Evolutionary conservation across 2,888 invertebrate genomes (phyloP).

Genomic region (Nemotelus nigrinus): DNA sequence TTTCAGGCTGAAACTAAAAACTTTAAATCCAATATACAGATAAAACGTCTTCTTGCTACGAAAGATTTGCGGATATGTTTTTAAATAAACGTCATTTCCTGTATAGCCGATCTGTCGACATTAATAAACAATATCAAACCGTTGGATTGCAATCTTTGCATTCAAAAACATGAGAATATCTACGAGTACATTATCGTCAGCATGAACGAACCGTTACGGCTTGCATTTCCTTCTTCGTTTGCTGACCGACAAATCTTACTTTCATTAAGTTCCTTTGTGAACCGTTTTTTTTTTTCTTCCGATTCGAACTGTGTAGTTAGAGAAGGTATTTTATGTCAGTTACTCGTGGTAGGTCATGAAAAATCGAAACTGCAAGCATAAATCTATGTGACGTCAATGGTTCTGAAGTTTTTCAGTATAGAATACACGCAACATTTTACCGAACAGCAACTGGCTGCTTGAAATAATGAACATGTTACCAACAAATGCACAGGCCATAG

Average conservation of each 20-base stretch:
- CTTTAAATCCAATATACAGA: too few species aligned
- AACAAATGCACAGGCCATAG: conserved; percentile 37
- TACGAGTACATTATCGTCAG: too few species aligned
- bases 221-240: conserved; percentile 17
- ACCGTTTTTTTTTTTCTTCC: not conserved
- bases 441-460: conserved; percentile 34
- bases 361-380: conserved; percentile 46
- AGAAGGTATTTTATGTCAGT: not conserved
- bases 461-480: conserved; percentile 30
- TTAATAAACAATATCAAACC: too few species aligned
- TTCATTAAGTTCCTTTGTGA: not conserved
- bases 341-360: conserved; percentile 47
- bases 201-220: not conserved
- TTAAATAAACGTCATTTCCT: too few species aligned
- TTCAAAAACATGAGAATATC: too few species aligned
- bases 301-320: not conserved
- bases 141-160: too few species aligned
- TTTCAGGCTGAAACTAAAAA: too few species aligned
- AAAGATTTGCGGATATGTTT: too few species aligned
- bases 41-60: too few species aligned
- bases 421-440: conserved; percentile 53
- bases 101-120: too few species aligned
- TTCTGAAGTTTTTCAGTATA: conserved; percentile 5
- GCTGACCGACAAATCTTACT: conserved; percentile 15
- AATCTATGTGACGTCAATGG: conserved; percentile 49